A percentile compares a stretch with the other conserved stretches of the same genome.
Conservation (phyloP, 2,797 vertebrate genomes). For the Uromys caudimaculatus region DNA sequence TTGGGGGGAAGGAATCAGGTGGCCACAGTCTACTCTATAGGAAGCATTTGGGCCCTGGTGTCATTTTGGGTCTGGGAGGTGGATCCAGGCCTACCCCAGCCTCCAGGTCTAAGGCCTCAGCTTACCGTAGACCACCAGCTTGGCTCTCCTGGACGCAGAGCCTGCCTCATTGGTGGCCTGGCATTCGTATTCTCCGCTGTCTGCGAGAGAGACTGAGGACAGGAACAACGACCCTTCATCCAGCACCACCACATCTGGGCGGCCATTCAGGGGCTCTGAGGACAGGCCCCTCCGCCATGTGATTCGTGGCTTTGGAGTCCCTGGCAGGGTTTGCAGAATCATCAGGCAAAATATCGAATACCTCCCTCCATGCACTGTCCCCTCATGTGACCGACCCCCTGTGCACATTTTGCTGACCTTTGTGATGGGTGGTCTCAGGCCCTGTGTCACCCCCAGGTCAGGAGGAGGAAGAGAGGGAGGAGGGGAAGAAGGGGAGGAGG, state of each 20-base stretch:
- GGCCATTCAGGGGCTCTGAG: slow-evolving; percentile 86
- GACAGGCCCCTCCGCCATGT: slow-evolving; percentile 92
- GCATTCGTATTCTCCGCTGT: slow-evolving; percentile 93
- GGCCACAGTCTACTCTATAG: background rate
- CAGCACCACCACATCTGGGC: slow-evolving; percentile 86
- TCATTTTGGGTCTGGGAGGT: background rate
- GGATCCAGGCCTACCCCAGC: background rate
- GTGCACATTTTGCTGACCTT: fast-evolving
- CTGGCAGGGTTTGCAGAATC: slow-evolving; percentile 22
- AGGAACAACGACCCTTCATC: slow-evolving; percentile 91
- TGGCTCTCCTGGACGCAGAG: slow-evolving; percentile 90
- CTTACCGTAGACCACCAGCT: slow-evolving; percentile 92
- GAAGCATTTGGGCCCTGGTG: background rate
- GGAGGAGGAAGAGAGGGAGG: too few species aligned
- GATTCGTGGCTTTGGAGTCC: slow-evolving; percentile 86
- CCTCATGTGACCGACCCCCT: background rate
- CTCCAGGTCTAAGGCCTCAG: background rate
- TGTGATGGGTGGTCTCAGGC: background rate
- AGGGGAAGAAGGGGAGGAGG: fast-evolving
- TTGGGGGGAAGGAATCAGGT: background rate
- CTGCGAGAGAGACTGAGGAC: slow-evolving; percentile 86
- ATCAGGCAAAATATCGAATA: background rate
- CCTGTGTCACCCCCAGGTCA: background rate
- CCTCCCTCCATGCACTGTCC: background rate
- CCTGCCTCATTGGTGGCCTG: slow-evolving; percentile 93